Evolutionary conservation across 1,140 invertebrate genomes (phyloP).

Genomic region (Sinella curviseta): DNA sequence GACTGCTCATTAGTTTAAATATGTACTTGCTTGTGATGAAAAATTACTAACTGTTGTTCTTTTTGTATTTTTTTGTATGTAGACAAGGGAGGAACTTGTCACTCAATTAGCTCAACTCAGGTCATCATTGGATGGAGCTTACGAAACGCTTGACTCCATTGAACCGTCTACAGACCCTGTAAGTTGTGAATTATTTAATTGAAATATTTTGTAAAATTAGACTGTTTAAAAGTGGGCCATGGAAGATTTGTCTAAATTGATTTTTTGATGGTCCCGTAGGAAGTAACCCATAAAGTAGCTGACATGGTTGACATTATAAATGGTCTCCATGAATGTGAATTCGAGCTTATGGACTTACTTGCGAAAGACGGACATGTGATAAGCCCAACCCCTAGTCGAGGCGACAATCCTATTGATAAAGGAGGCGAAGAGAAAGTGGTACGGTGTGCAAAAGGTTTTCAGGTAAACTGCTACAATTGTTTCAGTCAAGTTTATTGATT

Average conservation of each 20-base stretch:
- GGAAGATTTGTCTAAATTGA: too few relatives aligned
- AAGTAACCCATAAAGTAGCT: neutral
- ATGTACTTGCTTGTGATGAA: too few relatives aligned
- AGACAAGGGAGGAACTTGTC: neutral
- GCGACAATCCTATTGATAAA: conserved; percentile 1
- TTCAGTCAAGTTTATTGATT: too few relatives aligned
- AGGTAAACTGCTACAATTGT: too few relatives aligned
- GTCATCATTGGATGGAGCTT: neutral
- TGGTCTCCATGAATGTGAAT: conserved; percentile 13
- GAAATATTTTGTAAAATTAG: neutral
- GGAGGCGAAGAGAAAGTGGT: neutral
- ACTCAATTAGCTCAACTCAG: neutral
- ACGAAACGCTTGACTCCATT: conserved; percentile 14
- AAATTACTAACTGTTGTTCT: neutral
- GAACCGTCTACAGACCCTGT: neutral
- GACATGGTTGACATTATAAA: conserved; percentile 16
- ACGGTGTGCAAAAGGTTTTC: too few relatives aligned
- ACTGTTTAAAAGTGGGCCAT: neutral
- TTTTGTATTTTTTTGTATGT: neutral
- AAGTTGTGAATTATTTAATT: too few relatives aligned
- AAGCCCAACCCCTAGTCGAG: conserved; percentile 1
- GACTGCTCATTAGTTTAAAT: too few relatives aligned
- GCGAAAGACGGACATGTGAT: neutral
- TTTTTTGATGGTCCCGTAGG: neutral
- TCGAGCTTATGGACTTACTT: conserved; percentile 16